A percentile compares a stretch with the other conserved stretches of the same genome.
Evolutionary conservation across 2,797 vertebrate species (phyloP).

Genomic region (Ctenopoma multispine): DNA sequence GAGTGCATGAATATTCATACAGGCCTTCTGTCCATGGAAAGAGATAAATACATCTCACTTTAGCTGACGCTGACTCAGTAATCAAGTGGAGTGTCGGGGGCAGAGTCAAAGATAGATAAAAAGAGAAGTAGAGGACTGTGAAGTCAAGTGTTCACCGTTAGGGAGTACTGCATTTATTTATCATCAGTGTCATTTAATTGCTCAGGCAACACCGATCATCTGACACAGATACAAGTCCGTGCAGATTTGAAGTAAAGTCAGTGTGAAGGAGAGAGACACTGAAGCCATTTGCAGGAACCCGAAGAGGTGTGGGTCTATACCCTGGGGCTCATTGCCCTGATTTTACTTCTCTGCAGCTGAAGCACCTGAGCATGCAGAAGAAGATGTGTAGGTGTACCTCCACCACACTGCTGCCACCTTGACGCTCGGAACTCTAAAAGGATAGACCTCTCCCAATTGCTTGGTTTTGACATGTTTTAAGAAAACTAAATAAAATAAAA

Average conservation of each 20-base stretch:
- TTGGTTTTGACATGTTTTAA: too few species aligned
- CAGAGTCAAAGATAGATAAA: slow-evolving; percentile 11
- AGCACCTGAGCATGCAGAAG: slow-evolving; percentile 61
- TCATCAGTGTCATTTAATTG: slow-evolving; percentile 6
- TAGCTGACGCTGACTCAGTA: slow-evolving; percentile 53
- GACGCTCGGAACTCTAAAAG: not conserved
- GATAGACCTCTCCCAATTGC: not conserved
- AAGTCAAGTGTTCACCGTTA: slow-evolving; percentile 27
- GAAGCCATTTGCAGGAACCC: slow-evolving; percentile 31
- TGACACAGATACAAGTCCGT: not conserved
- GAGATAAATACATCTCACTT: slow-evolving; percentile 63
- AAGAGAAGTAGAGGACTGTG: not conserved
- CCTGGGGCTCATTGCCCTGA: slow-evolving; percentile 59
- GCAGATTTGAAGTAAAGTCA: not conserved
- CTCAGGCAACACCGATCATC: not conserved
- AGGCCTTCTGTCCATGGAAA: slow-evolving; percentile 60
- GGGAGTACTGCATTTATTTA: not conserved
- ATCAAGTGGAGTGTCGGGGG: slow-evolving; percentile 39
- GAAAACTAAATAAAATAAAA: too few species aligned
- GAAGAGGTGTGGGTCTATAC: slow-evolving; percentile 26
- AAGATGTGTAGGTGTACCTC: slow-evolving; percentile 28
- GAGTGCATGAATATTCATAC: slow-evolving; percentile 69
- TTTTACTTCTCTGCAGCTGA: slow-evolving; percentile 50
- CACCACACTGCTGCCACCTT: not conserved
- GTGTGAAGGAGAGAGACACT: not conserved